phyloP scores from a whole-genome alignment of 1,140 invertebrate species.

The Ptiloglossa arizonensis region DNA sequence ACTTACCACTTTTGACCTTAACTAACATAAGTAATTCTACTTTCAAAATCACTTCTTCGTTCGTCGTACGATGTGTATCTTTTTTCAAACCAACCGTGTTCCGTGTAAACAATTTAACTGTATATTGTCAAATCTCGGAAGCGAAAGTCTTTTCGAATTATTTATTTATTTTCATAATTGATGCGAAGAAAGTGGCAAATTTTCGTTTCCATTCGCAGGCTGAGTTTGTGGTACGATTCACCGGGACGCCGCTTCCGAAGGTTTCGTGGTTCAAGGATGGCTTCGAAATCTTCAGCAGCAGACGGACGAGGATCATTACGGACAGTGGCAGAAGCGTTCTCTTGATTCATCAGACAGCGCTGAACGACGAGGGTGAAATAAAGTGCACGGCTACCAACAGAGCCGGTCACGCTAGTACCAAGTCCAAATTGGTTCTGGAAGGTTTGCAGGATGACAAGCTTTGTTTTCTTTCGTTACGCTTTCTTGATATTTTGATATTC shows the following conservation, averaged over 20 bases:
- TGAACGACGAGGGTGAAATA: slow-evolving; percentile 92
- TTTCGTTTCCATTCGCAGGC: slow-evolving; percentile 76
- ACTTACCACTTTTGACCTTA: too few relatives aligned
- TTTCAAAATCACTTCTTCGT: too few relatives aligned
- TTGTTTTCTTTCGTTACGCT: neutral
- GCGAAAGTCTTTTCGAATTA: too few relatives aligned
- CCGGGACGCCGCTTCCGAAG: slow-evolving; percentile 91
- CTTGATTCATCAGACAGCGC: slow-evolving; percentile 89
- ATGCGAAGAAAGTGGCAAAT: too few relatives aligned
- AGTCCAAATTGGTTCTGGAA: slow-evolving; percentile 88
- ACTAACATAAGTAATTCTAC: too few relatives aligned
- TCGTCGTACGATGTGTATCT: too few relatives aligned
- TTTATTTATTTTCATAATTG: too few relatives aligned
- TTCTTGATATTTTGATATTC: neutral
- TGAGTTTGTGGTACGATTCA: slow-evolving; percentile 91
- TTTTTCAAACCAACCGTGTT: too few relatives aligned
- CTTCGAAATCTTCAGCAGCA: slow-evolving; percentile 91
- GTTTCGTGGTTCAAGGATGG: slow-evolving; percentile 97
- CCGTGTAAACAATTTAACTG: too few relatives aligned
- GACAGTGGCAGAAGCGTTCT: slow-evolving; percentile 90
- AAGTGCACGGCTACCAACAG: slow-evolving; percentile 94
- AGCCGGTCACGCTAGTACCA: slow-evolving; percentile 89
- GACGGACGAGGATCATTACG: slow-evolving; percentile 89
- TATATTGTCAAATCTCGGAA: too few relatives aligned
- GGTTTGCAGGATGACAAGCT: slow-evolving; percentile 72